A percentile compares a stretch with the other conserved stretches of the same genome.
Conservation (phyloP, 2,113 vertebrate species). For the Melanocharis versteri region DNA sequence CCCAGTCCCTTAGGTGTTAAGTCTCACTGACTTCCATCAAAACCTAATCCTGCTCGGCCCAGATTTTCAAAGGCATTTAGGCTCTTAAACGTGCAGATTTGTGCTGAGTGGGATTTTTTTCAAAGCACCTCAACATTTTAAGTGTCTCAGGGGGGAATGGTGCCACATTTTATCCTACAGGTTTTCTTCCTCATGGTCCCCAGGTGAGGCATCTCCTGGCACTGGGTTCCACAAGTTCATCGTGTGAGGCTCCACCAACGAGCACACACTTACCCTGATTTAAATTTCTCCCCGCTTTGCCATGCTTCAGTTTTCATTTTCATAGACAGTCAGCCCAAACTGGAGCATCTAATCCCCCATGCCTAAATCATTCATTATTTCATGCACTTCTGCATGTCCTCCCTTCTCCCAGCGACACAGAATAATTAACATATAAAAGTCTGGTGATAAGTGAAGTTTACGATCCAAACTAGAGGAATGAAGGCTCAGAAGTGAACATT, state of each 20-base stretch:
- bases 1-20: background rate
- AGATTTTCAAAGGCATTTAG: background rate
- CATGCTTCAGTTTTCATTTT: background rate
- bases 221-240: background rate
- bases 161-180: conserved; percentile 19
- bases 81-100: conserved; percentile 8
- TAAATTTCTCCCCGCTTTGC: background rate
- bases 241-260: background rate
- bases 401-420: background rate
- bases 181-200: background rate
- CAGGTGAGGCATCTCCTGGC: background rate
- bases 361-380: background rate
- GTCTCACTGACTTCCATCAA: background rate
- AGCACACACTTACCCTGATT: background rate
- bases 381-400: background rate
- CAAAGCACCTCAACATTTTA: conserved; percentile 32
- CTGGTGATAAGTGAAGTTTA: conserved; percentile 65
- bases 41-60: background rate
- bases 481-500: conserved; percentile 66
- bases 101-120: background rate
- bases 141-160: background rate
- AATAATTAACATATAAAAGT: conserved; percentile 68
- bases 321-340: background rate
- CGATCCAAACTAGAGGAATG: conserved; percentile 51
- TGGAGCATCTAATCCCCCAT: background rate